These are phyloP conservation scores for Lutjanus argentimaculatus DNA, from an alignment of 2,797 vertebrate genomes.

Conservation along the genomic window DNA sequence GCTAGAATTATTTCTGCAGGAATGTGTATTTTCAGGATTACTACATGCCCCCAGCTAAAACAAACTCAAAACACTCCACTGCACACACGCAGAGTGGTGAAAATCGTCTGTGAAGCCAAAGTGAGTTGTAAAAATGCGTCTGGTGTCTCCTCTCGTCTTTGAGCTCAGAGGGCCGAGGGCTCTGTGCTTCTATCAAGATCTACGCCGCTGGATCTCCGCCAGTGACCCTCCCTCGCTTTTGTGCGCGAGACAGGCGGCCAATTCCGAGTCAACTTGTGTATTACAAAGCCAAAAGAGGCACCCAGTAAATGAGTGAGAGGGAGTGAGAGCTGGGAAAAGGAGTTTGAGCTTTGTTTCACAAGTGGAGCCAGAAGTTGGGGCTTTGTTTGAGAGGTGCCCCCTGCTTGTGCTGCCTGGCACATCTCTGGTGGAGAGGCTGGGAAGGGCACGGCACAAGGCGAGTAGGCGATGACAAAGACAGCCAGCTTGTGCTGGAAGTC, in stretches of 20 bases:
- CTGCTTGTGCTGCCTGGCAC: conserved; percentile 63
- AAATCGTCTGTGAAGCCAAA: conserved; percentile 29
- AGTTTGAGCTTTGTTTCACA: conserved; percentile 85
- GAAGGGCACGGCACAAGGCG: conserved; percentile 38
- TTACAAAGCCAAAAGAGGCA: conserved; percentile 71
- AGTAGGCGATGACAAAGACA: conserved; percentile 24
- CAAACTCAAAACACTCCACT: conserved; percentile 11
- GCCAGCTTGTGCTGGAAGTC: conserved; percentile 31
- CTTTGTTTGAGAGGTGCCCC: conserved; percentile 78
- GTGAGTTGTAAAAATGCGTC: conserved; percentile 52
- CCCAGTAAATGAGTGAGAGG: conserved; percentile 65
- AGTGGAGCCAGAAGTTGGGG: conserved; percentile 75
- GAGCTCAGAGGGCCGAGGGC: conserved; percentile 32
- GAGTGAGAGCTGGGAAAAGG: conserved; percentile 75
- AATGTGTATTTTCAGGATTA: neutral
- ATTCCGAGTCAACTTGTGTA: conserved; percentile 71
- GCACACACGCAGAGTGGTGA: neutral
- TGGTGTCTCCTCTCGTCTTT: conserved; percentile 39
- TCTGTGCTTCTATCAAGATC: conserved; percentile 63
- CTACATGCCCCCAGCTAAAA: conserved; percentile 1
- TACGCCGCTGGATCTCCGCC: conserved; percentile 59
- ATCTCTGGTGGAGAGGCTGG: conserved; percentile 42
- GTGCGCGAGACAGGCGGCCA: conserved; percentile 63
- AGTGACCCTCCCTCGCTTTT: conserved; percentile 73
- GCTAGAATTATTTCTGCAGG: neutral